phyloP scores from a whole-genome alignment of 2,113 vertebrate genomes.

The Syngnathus floridae region DNA sequence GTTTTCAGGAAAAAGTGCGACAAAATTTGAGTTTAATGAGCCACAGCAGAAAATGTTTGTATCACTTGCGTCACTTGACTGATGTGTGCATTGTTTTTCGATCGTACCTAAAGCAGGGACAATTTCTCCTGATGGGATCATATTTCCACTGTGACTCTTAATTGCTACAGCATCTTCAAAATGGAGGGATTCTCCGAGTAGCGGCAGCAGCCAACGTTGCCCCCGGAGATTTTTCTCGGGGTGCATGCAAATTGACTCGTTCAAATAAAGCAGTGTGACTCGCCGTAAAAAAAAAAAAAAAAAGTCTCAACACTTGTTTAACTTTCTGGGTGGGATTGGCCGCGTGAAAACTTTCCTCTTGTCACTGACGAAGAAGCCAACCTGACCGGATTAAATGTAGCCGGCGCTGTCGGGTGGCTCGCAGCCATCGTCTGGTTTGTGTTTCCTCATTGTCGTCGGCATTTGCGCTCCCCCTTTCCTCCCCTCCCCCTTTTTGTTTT shows the following conservation, averaged over 20 bases:
- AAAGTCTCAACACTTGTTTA: conserved; percentile 22
- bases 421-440: conserved; percentile 60
- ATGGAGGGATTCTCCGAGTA: conserved; percentile 42
- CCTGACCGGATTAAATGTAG: conserved; percentile 60
- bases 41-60: background rate
- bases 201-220: conserved; percentile 37
- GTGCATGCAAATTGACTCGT: conserved; percentile 49
- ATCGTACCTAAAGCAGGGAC: conserved; percentile 40
- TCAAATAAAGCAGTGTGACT: conserved; percentile 45
- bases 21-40: background rate
- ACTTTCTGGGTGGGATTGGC: conserved; percentile 38
- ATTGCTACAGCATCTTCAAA: conserved; percentile 43
- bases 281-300: conserved; percentile 18
- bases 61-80: background rate
- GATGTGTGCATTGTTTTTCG: background rate
- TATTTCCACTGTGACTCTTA: conserved; percentile 41
- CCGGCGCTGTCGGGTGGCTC: conserved; percentile 38
- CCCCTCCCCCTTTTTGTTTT: background rate
- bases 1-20: no score
- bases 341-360: conserved; percentile 26
- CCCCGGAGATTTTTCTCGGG: conserved; percentile 33
- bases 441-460: conserved; percentile 59
- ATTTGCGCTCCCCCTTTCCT: conserved; percentile 33
- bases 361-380: conserved; percentile 41
- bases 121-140: conserved; percentile 48